Percentiles rank a stretch among this genome's conserved stretches.
These are phyloP conservation scores for Porites lutea DNA, from an alignment of 64 coral and sea anemone species.

Conservation along the genomic window DNA sequence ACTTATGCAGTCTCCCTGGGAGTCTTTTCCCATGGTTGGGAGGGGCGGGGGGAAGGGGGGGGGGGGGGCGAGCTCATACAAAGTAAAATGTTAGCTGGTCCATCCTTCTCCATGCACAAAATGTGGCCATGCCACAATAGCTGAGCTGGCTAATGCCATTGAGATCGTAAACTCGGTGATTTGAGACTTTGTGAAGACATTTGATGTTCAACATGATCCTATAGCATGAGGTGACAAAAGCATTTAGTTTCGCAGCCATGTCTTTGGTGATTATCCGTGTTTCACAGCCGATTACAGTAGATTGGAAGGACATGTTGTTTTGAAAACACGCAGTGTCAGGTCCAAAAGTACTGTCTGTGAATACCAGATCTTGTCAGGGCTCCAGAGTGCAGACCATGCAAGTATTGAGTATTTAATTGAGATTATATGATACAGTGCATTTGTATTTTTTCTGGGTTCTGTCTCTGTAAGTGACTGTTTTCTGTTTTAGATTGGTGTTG, in stretches of 20 bases:
- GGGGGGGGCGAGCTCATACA: too few relatives aligned
- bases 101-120: background rate
- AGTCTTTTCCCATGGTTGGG: too few relatives aligned
- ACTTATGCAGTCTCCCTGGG: too few relatives aligned
- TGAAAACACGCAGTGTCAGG: background rate
- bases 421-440: too few relatives aligned
- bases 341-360: background rate
- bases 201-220: background rate
- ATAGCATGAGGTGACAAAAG: background rate
- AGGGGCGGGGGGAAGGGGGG: too few relatives aligned
- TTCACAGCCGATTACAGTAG: background rate
- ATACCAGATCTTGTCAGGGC: background rate
- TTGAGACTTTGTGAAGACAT: background rate
- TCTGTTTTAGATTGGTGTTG: slow-evolving; percentile 69
- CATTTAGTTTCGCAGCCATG: background rate
- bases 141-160: background rate
- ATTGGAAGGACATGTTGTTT: background rate
- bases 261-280: slow-evolving; percentile 7
- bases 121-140: background rate
- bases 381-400: background rate
- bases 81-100: background rate
- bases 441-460: too few relatives aligned
- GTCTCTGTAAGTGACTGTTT: too few relatives aligned
- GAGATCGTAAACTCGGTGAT: background rate
- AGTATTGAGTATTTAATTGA: too few relatives aligned